Percentiles rank a stretch among this genome's conserved stretches.
Evolutionary conservation across 2,113 vertebrate species (phyloP).

Genomic region (Strix uralensis): DNA sequence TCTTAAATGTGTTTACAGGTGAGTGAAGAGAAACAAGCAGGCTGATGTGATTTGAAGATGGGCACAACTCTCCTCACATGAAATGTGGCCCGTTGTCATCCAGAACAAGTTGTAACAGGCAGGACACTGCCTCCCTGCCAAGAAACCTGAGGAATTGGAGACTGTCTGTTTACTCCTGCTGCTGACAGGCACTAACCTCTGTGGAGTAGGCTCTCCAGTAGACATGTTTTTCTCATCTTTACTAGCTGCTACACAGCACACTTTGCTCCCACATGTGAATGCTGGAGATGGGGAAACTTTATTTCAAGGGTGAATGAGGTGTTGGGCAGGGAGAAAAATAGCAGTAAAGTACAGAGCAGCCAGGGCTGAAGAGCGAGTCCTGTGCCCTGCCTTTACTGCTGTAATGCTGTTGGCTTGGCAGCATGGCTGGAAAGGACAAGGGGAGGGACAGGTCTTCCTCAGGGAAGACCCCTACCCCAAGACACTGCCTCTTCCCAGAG

Average conservation of each 20-base stretch:
- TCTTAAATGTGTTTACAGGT: not conserved
- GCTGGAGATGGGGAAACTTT: not conserved
- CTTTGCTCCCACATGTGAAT: not conserved
- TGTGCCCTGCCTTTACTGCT: not conserved
- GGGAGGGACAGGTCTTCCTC: not conserved
- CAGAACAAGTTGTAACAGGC: constrained; percentile 20
- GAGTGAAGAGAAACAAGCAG: not conserved
- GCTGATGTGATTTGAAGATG: not conserved
- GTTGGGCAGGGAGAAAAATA: not conserved
- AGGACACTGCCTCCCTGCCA: not conserved
- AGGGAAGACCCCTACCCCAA: not conserved
- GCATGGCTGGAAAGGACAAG: not conserved
- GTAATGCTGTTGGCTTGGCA: not conserved
- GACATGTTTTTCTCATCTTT: not conserved
- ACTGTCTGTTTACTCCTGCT: not conserved
- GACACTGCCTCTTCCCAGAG: not conserved
- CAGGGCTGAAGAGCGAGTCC: not conserved
- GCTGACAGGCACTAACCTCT: not conserved
- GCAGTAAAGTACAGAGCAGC: not conserved
- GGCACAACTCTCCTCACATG: not conserved
- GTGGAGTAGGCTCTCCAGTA: not conserved
- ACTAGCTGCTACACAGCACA: not conserved
- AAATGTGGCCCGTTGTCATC: constrained; percentile 5
- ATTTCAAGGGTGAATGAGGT: not conserved
- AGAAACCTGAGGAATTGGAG: not conserved